A percentile compares a stretch with the other conserved stretches of the same genome.
Evolutionary conservation across 2,113 vertebrate genomes (phyloP).

Genomic region (Perognathus longimembris): DNA sequence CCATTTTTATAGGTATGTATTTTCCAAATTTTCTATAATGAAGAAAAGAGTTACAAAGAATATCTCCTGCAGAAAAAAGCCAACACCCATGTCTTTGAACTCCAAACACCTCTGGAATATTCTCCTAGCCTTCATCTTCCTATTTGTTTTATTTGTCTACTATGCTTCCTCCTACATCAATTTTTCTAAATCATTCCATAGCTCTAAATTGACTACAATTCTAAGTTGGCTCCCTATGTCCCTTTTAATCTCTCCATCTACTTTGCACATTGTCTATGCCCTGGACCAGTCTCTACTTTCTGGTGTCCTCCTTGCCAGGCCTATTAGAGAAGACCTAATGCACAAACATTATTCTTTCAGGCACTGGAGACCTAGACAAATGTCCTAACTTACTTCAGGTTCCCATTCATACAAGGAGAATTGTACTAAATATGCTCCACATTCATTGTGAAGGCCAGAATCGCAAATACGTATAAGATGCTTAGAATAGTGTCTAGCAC

Average conservation of each 20-base stretch:
- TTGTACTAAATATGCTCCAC: neutral
- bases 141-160: neutral
- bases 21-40: too few relatives aligned
- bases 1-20: too few relatives aligned
- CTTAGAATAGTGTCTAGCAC: neutral
- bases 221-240: neutral
- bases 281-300: neutral
- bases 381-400: neutral
- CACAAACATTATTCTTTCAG: neutral
- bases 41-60: neutral
- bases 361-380: too few relatives aligned
- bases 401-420: neutral
- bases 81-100: neutral
- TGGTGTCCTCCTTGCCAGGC: neutral
- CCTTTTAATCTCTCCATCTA: neutral
- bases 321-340: neutral
- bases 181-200: neutral
- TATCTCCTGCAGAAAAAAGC: neutral
- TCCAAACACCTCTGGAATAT: neutral
- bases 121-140: neutral
- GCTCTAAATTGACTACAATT: neutral
- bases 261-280: neutral
- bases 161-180: neutral
- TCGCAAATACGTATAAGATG: neutral
- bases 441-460: neutral